Percentiles rank a stretch among this genome's conserved stretches.
Conservation (phyloP, 2,888 invertebrate genomes). For the Erebia epiphron region DNA sequence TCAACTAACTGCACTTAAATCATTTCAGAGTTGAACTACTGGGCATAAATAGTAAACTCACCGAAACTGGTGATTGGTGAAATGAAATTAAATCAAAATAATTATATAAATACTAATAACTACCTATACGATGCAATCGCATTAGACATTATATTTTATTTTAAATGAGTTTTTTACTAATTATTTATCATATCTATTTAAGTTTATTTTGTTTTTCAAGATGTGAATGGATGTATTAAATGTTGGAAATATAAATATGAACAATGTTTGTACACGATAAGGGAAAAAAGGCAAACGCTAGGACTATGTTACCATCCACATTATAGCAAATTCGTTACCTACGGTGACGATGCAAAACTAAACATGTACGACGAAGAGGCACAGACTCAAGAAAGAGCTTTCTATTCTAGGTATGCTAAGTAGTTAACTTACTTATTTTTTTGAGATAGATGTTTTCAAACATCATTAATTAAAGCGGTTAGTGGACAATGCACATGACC, state of each 20-base stretch:
- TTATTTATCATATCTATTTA: too few relatives aligned
- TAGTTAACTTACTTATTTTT: background rate
- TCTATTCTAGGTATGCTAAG: conserved; percentile 77
- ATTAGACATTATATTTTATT: too few relatives aligned
- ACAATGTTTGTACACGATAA: conserved; percentile 85
- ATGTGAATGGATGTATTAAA: conserved; percentile 86
- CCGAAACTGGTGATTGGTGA: too few relatives aligned
- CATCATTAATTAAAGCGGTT: too few relatives aligned
- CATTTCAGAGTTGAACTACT: too few relatives aligned
- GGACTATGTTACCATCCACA: conserved; percentile 85
- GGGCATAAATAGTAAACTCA: too few relatives aligned
- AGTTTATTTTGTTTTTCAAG: conserved; percentile 54
- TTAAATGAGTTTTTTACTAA: too few relatives aligned
- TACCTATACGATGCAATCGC: too few relatives aligned
- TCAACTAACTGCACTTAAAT: too few relatives aligned
- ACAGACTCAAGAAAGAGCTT: conserved; percentile 84
- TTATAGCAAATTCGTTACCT: conserved; percentile 79
- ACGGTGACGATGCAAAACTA: conserved; percentile 85
- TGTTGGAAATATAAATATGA: conserved; percentile 86
- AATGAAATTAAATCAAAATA: too few relatives aligned
- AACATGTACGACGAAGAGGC: conserved; percentile 88
- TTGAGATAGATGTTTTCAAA: background rate
- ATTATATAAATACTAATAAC: too few relatives aligned
- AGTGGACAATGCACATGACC: too few relatives aligned
- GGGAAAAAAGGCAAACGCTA: conserved; percentile 85